A percentile compares a stretch with the other conserved stretches of the same genome.
phyloP scores from a whole-genome alignment of 2,113 vertebrate species.

The Tragelaphus buxtoni region DNA sequence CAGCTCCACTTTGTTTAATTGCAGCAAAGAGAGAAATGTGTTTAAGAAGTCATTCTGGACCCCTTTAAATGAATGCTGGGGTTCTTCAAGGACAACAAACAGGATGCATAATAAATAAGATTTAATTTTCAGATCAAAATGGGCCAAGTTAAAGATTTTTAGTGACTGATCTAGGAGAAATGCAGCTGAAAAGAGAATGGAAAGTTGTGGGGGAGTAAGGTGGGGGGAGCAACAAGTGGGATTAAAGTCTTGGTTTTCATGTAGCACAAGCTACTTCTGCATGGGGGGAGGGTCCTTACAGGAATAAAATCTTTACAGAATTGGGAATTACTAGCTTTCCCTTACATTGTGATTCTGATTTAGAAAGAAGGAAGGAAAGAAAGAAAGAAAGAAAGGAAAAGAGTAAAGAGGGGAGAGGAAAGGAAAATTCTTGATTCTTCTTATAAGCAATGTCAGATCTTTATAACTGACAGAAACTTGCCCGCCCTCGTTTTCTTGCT shows the following conservation, averaged over 20 bases:
- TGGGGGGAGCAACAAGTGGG: conserved; percentile 89
- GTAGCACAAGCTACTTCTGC: conserved; percentile 82
- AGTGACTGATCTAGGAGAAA: conserved; percentile 84
- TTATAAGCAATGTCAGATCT: conserved; percentile 84
- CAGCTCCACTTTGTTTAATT: conserved; percentile 99
- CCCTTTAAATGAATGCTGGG: conserved; percentile 95
- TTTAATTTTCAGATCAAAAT: conserved; percentile 87
- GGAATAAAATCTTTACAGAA: conserved; percentile 85
- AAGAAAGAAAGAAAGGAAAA: not conserved
- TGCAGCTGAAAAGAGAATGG: conserved; percentile 79
- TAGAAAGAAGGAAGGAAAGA: not conserved
- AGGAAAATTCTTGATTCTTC: conserved; percentile 42
- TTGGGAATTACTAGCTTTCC: conserved; percentile 78
- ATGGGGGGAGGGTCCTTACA: conserved; percentile 81
- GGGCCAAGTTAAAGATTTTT: conserved; percentile 86
- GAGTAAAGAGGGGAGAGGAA: not conserved
- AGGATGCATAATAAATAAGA: conserved; percentile 93
- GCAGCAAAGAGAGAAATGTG: conserved; percentile 98
- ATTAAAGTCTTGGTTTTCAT: conserved; percentile 85
- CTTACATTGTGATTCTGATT: conserved; percentile 81
- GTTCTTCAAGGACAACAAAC: conserved; percentile 95
- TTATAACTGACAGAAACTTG: conserved; percentile 89
- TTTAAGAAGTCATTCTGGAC: conserved; percentile 99
- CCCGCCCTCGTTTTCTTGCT: conserved; percentile 84
- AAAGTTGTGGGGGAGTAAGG: conserved; percentile 51